Conservation (phyloP, 2,797 vertebrate genomes). For the Fundulus diaphanus region DNA sequence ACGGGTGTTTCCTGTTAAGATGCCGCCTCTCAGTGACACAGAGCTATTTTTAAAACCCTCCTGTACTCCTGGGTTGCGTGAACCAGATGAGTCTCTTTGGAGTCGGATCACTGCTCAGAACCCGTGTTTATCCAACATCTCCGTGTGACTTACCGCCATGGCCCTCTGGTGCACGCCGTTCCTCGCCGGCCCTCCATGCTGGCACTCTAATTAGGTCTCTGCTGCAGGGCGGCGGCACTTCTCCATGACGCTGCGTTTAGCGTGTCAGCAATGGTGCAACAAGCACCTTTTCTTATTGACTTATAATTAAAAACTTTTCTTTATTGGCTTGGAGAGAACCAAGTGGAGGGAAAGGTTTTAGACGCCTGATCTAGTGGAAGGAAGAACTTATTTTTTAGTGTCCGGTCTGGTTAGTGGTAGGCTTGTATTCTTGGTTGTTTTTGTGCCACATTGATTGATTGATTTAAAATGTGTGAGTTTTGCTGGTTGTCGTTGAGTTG, state of each 20-base stretch:
- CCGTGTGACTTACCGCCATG: slow-evolving; percentile 11
- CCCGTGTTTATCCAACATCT: slow-evolving; percentile 53
- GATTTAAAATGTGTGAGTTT: background rate
- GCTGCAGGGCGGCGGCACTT: too few relatives aligned
- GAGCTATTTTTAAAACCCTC: background rate
- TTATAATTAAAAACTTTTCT: too few relatives aligned
- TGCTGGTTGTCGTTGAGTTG: background rate
- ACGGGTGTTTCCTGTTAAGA: background rate
- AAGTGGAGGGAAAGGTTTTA: too few relatives aligned
- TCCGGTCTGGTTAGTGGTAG: too few relatives aligned
- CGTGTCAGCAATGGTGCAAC: too few relatives aligned
- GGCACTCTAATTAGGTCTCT: slow-evolving; percentile 27
- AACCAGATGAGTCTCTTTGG: background rate
- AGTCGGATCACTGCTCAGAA: background rate
- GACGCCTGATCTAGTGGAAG: background rate
- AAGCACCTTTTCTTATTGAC: too few relatives aligned
- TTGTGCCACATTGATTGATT: too few relatives aligned
- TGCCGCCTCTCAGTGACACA: background rate
- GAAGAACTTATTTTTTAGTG: background rate
- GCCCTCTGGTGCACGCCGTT: slow-evolving; percentile 3
- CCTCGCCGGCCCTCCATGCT: slow-evolving; percentile 20
- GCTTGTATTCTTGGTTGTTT: background rate
- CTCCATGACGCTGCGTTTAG: too few relatives aligned
- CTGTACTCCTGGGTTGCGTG: too few relatives aligned
- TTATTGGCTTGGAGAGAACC: too few relatives aligned